Evolutionary conservation across 2,113 vertebrate species (phyloP).

Genomic region (Macrotis lagotis): DNA sequence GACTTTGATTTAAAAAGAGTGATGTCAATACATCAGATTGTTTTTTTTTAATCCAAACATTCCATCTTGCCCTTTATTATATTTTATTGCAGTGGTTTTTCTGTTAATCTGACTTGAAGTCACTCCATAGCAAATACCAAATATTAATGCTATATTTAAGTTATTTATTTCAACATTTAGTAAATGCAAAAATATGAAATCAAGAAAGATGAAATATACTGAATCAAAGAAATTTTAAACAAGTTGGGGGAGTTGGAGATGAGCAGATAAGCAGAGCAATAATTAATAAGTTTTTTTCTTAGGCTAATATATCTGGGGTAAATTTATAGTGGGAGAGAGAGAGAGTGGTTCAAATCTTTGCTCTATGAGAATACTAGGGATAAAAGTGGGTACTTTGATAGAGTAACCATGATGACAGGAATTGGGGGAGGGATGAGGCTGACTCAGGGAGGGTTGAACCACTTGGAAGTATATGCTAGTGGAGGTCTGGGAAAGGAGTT

Average conservation of each 20-base stretch:
- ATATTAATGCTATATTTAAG: no score
- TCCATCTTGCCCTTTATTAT: no score
- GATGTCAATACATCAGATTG: no score
- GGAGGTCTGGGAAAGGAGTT: neutral
- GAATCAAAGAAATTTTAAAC: neutral
- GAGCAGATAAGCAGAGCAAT: neutral
- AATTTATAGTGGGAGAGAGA: neutral
- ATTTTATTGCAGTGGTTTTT: no score
- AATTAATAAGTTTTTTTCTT: neutral
- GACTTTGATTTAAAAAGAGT: no score
- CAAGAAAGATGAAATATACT: neutral
- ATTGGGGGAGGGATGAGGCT: neutral
- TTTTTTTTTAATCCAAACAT: no score
- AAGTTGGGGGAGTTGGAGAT: neutral
- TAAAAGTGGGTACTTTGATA: neutral
- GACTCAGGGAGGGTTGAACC: neutral
- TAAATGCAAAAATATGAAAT: neutral
- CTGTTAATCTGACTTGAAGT: no score
- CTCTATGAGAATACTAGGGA: neutral
- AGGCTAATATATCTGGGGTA: neutral
- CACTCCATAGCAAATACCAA: no score
- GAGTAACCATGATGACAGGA: neutral
- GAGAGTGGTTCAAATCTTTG: neutral
- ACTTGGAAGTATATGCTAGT: neutral
- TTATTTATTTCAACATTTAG: neutral